Evolutionary conservation across 2,113 vertebrate genomes (phyloP).

Genomic region (Proteles cristata): DNA sequence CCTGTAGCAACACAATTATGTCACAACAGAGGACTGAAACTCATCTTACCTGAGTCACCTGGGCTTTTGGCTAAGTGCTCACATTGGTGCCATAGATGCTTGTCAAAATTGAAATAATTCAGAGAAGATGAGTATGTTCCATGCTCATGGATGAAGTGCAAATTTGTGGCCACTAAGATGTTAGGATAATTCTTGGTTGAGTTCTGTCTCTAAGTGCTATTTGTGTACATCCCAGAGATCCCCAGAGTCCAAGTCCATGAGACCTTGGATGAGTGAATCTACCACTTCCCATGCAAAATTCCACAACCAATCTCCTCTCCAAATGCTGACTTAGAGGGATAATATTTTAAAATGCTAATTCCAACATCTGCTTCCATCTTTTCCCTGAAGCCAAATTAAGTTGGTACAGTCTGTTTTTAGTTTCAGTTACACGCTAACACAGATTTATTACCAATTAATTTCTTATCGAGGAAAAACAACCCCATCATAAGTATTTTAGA

Average conservation of each 20-base stretch:
- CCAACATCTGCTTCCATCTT: conserved; percentile 51
- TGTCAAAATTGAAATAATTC: not conserved
- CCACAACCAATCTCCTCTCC: not conserved
- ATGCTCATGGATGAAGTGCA: not conserved
- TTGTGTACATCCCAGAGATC: conserved; percentile 78
- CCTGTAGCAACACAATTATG: not conserved
- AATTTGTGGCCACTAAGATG: conserved; percentile 52
- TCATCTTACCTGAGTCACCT: not conserved
- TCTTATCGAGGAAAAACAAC: conserved; percentile 69
- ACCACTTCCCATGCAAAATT: not conserved
- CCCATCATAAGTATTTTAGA: conserved; percentile 61
- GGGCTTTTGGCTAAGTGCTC: not conserved
- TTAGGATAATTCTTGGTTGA: not conserved
- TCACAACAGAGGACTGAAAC: not conserved
- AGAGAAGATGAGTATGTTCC: not conserved
- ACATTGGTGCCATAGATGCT: not conserved
- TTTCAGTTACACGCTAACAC: conserved; percentile 53
- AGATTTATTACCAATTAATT: conserved; percentile 75
- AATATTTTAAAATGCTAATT: conserved; percentile 65
- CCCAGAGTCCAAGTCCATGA: not conserved
- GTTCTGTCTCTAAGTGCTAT: conserved; percentile 77
- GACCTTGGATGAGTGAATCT: not conserved
- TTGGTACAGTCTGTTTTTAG: conserved; percentile 64
- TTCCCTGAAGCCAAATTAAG: conserved; percentile 62
- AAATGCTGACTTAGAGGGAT: not conserved